Base-by-base conservation (phyloP, 2,113 vertebrate genomes). In the Alligator sinensis region DNA sequence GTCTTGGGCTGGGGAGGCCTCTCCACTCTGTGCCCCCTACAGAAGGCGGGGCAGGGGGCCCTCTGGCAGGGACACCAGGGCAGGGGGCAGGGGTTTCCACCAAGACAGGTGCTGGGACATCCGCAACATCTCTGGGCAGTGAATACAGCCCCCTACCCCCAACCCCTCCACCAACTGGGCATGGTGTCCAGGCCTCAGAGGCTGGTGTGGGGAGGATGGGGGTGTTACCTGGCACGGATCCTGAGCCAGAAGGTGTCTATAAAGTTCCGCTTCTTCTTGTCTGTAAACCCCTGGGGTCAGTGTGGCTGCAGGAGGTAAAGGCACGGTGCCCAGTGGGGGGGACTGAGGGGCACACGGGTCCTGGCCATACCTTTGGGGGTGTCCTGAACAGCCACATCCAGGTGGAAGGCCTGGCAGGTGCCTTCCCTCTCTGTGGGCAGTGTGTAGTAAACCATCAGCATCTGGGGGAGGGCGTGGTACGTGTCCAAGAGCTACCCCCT, bases 381-480 rank as follows among this genome's bases (percentile, higher is more conserved):
- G 9, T 4, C 25, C 2, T 25, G 15, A 38, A 96, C 79, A 54
- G 30, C 87, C 61, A 87, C 77, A 7, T 90, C 84, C 75, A 95
- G 88, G 12, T 34, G 38, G 76, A 66, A 94, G 5, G 66, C 21
- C 34, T 87, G 38, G 30, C 94, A 97, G 1, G 38, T 63, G n/a
- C 9, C 22, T 34, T 93, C 15, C 38, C 34, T 47, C 15, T 76
- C 57, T 47, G 93, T 87, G 4, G 72, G 63, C 15, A 80, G 89
- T 28, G 55, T 79, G 59, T 84, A 62, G 63, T 92, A 92, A 57
- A 59, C 47, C 38, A 92, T 97, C 68, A 92, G 68, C 47, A 95
- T 62, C 95, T 96, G 47, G 25, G 79, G 2, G 22, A 66, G 5
- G 57, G 12, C 25, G 63, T n/a, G 18, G 28, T 63, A 62, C 84